Evolutionary conservation across 2,797 vertebrate genomes (phyloP).

Genomic region (Hippoglossus hippoglossus): DNA sequence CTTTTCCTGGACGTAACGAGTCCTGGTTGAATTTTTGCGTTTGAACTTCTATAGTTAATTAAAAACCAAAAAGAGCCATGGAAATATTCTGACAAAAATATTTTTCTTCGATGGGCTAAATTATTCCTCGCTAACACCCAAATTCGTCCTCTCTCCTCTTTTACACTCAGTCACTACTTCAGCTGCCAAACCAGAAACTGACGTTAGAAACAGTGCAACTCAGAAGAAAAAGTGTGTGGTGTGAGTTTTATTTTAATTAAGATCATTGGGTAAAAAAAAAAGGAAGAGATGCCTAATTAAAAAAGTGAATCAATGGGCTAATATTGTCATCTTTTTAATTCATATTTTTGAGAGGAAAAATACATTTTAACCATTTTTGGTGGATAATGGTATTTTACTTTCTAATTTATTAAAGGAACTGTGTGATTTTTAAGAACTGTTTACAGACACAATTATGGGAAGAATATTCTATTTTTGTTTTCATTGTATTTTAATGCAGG

Average conservation of each 20-base stretch:
- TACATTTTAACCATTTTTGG: conserved; percentile 59
- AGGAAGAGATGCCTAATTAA: conserved; percentile 49
- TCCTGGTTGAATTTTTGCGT: neutral
- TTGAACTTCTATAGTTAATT: neutral
- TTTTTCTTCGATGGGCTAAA: neutral
- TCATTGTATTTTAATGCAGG: conserved; percentile 63
- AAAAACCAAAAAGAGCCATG: conserved; percentile 6
- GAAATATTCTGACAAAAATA: too few relatives aligned
- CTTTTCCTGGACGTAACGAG: neutral
- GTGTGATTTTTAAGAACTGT: conserved; percentile 71
- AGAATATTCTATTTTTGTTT: conserved; percentile 60
- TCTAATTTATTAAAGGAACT: conserved; percentile 78
- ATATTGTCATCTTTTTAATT: conserved; percentile 67
- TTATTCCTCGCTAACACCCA: neutral
- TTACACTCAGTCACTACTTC: conserved; percentile 28
- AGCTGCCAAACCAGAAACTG: conserved; percentile 77
- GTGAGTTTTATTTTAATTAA: conserved; percentile 75
- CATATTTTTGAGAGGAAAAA: conserved; percentile 50
- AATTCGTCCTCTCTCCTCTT: conserved; percentile 4
- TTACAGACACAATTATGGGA: conserved; percentile 65
- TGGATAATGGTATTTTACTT: conserved; percentile 75
- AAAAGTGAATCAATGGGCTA: conserved; percentile 37
- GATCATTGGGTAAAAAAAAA: conserved; percentile 45
- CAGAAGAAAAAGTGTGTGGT: conserved; percentile 54
- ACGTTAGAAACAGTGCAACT: conserved; percentile 64